phyloP scores from a whole-genome alignment of 2,888 invertebrate species.

The Therioaphis trifolii region DNA sequence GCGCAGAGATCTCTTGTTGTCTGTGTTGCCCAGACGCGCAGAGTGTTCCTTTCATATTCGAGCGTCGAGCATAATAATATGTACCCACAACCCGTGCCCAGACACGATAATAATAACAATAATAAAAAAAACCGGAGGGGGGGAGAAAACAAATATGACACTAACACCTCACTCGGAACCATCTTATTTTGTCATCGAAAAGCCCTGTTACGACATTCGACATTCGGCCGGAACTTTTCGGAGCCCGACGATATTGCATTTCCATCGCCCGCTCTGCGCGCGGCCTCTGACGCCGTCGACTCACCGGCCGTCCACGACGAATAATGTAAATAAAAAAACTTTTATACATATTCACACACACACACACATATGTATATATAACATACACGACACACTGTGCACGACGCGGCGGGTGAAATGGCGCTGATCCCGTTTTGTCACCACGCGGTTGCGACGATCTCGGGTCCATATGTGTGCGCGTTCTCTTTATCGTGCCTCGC shows the following conservation, averaged over 20 bases:
- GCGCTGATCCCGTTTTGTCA: conserved; percentile 45
- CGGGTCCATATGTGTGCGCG: not conserved
- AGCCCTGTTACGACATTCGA: conserved; percentile 51
- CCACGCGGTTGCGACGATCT: conserved; percentile 2
- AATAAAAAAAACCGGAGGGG: not conserved
- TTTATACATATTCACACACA: too few relatives aligned
- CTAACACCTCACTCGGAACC: conserved; percentile 58
- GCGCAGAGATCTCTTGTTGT: conserved; percentile 32
- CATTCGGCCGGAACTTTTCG: not conserved
- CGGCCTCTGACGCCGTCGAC: not conserved
- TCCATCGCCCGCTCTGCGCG: not conserved
- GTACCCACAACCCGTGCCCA: conserved; percentile 18
- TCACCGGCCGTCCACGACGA: conserved; percentile 5
- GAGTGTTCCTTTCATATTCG: conserved; percentile 34
- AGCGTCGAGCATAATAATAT: conserved; percentile 1
- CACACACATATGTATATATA: too few relatives aligned
- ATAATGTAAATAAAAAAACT: not conserved
- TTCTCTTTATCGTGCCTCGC: conserved; percentile 7
- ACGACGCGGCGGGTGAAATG: not conserved
- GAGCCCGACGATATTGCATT: conserved; percentile 29
- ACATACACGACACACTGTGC: not conserved
- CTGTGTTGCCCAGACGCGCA: not conserved
- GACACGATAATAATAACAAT: conserved; percentile 25
- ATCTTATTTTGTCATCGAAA: conserved; percentile 59
- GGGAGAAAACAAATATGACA: conserved; percentile 56